Evolutionary conservation across 1,140 invertebrate genomes (phyloP), one percentile per base, ranked within the genome.

Genomic region (Heliconius hewitsoni): DNA sequence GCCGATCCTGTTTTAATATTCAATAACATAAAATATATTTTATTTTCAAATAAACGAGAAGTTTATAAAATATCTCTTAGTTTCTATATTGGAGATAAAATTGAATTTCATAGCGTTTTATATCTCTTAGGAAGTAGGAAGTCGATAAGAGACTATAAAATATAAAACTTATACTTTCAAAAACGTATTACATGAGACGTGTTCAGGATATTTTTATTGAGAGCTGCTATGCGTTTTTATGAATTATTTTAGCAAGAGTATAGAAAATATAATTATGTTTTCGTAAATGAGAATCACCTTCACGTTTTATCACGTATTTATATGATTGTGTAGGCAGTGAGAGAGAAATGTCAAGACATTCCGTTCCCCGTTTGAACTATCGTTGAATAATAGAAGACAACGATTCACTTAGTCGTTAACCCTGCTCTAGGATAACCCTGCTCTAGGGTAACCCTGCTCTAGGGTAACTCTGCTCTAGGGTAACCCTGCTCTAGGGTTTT

Each of bases 51-150:
- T 73, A 42, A 30, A 27, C 27, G 30, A 66, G 11, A 66, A 66
- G 23, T 66, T 57, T 23, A 57, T 57, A 57, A 57, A 66, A 66
- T 27, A 66, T 66, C 60, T 66, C 60, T 27, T 66, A 66, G 60
- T 27, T 66, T 27, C 23, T 66, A 66, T 66, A 66, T 66, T 66
- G 60, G 16, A 66, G 23, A 66, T 66, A 27, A 66, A 66, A 66
- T 66, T 66, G 60, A 66, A 66, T 66, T 66, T 66, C 60, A 66
- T 66, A 66, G n/a, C 60, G 60, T 66, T 66, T 66, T 66, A 66
- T 66, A 66, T 66, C 60, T 66, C 23, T 30, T 66, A 66, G 60
- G 60, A 66, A 66, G 23, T 66, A 66, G n/a, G 60, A 66, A 66
- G 55, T 57, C 55, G 55, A 57, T 57, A 57, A 19, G 19, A 57